Evolutionary conservation across 2,888 invertebrate genomes (phyloP), one percentile per base, ranked within the genome.

Genomic region (Dryomyza anilis): DNA sequence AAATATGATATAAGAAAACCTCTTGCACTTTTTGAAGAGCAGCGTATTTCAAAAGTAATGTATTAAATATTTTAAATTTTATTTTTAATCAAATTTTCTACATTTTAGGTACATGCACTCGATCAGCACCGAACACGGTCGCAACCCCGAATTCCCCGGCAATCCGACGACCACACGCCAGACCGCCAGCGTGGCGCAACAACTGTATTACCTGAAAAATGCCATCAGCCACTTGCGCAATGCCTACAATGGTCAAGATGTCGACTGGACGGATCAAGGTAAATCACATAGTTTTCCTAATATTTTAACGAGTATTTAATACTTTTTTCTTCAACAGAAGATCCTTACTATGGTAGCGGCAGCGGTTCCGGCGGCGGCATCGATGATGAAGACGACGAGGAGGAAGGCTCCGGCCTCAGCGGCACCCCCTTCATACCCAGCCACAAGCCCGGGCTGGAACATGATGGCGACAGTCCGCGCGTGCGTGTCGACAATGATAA

Each of bases 161-260:
- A 81, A 81, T 74, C 79, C 80, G 1, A 72, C 75, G 3, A 77
- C 82, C 8, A 78, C 84, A 2, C 84, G 78, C n/a, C 80, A 81
- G 69, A 81, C 77, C 2, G 75, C 78, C 10, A 74, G 88, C 74
- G 87, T 89, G 73, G 88, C 86, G 71, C 88, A 92, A 72, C 95
- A 95, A 81, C 86, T 91, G 39, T 90, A 89, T 74, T 87, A 89
- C 61, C 85, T 98, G 56, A 89, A 90, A 74, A 88, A 89, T 36
- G 90, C 95, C 72, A 91, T 92, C 30, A 91, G 88, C 70, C 89
- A 93, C 76, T 86, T 98, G 67, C 89, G 91, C 76, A 92, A 91
- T 78, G 97, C 97, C 0, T 94, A 91, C 84, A 94, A 94, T 77
- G 97, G 96, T 0, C 88, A 91, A 72, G 95, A 96, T 78, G 95